Base-by-base conservation (phyloP, 1,140 invertebrate species). In the Drosophila carrolli region DNA sequence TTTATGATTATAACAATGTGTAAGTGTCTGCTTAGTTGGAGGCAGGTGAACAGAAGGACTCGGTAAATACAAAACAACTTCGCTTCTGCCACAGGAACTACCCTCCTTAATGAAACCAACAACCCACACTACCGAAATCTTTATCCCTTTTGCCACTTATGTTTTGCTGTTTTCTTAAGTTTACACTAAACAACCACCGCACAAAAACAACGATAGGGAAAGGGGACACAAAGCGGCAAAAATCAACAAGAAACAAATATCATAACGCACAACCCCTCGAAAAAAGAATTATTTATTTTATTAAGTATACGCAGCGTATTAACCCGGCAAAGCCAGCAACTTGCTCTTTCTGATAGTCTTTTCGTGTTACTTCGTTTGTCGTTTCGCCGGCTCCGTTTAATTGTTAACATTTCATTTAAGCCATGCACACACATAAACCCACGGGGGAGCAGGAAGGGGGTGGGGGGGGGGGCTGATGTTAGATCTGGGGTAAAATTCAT, bases 371-470 rank as follows among this genome's bases (percentile, higher is more conserved):
- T 75, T 9, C 61, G 61, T 38, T 68, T 62, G 75, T 75, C 78
- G 81, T 80, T 70, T 46, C 61, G 73, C 77, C 78, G 61, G 55
- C 81, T 81, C 74, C 82, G 75, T 86, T 88, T 88, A 88, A 88
- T 88, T 88, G 83, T 88, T 89, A 88, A 88, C 83, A 89, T 88
- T 88, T 88, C 84, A 88, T 88, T 88, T 88, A 89, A 89, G 84
- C 72, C 61, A 58, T 19, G 38, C 71, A 73, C 67, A 70, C 59
- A 58, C 38, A 53, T 8, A 61, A 41, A 40, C 35, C 23, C 27
- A 13, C 4, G 19, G 41, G 38, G 14, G 59, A 32, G 23, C 1
- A 16, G 46, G 44, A 2, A 38, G 32, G 44, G 56, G 10, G n/a
- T 51, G 27, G 35, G 43, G 0, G 1, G 44, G 37, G 35, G 16